Percentiles rank a stretch among this genome's conserved stretches.
phyloP scores from a whole-genome alignment of 2,797 vertebrate species.

The Megalops cyprinoides region DNA sequence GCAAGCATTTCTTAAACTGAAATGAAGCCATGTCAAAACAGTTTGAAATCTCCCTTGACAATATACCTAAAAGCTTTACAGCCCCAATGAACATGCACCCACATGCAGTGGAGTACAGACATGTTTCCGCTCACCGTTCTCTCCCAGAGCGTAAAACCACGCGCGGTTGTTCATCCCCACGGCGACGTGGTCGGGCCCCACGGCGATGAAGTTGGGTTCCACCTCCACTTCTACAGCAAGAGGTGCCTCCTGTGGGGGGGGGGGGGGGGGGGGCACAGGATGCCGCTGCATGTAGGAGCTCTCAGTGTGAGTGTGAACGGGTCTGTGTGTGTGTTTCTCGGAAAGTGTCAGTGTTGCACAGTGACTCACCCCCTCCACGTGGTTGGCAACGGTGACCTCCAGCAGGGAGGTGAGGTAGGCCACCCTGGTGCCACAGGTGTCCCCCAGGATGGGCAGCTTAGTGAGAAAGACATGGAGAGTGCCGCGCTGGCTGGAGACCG shows the following conservation, averaged over 20 bases:
- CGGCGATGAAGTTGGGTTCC: slow-evolving; percentile 90
- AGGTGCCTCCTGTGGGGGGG: slow-evolving; percentile 75
- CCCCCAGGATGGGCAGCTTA: slow-evolving; percentile 91
- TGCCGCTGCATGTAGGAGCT: background rate
- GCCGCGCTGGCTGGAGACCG: slow-evolving; percentile 86
- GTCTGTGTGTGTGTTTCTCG: background rate
- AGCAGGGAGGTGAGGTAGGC: slow-evolving; percentile 94
- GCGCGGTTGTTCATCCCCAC: slow-evolving; percentile 98
- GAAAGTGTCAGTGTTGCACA: background rate
- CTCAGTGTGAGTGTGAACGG: background rate
- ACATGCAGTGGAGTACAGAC: too few species aligned
- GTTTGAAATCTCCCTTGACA: background rate
- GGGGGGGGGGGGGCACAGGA: background rate
- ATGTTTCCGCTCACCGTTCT: slow-evolving; percentile 63
- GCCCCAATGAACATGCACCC: too few species aligned
- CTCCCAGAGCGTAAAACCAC: slow-evolving; percentile 92
- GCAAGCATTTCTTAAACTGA: background rate
- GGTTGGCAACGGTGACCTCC: slow-evolving; percentile 91
- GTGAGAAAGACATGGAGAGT: slow-evolving; percentile 92
- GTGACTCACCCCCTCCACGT: slow-evolving; percentile 86
- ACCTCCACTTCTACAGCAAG: slow-evolving; percentile 88
- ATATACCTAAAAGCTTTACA: background rate
- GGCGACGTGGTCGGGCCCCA: slow-evolving; percentile 90
- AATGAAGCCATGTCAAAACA: background rate
- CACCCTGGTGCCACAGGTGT: slow-evolving; percentile 84